A percentile compares a stretch with the other conserved stretches of the same genome.
phyloP scores from a whole-genome alignment of 2,797 vertebrate genomes.

The Loriculus beryllinus region DNA sequence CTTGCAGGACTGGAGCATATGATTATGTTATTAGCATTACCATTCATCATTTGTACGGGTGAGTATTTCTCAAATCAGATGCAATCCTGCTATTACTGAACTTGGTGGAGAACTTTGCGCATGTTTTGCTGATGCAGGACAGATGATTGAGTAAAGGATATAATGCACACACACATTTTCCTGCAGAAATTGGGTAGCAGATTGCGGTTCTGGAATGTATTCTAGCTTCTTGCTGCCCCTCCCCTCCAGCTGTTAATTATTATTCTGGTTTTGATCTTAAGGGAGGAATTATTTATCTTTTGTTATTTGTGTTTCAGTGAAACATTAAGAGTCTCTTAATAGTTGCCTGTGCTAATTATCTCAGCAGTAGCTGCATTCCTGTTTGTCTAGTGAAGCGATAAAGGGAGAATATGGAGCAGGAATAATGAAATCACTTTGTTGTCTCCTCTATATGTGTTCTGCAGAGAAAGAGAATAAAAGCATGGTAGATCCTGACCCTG shows the following conservation, averaged over 20 bases:
- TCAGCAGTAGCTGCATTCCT: background rate
- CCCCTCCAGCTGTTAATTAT: constrained; percentile 42
- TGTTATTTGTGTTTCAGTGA: constrained; percentile 15
- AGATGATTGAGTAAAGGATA: background rate
- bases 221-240: background rate
- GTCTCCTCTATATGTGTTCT: background rate
- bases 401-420: background rate
- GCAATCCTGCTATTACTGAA: background rate
- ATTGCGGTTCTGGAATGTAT: background rate
- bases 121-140: background rate
- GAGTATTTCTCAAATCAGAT: background rate
- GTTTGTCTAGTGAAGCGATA: background rate
- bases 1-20: background rate
- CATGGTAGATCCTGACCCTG: background rate
- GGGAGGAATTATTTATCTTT: constrained; percentile 47
- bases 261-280: constrained; percentile 17
- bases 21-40: background rate
- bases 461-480: background rate
- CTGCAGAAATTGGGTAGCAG: background rate
- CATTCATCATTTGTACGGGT: background rate
- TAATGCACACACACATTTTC: background rate
- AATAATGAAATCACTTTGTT: background rate
- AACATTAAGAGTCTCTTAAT: constrained; percentile 36
- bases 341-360: constrained; percentile 33
- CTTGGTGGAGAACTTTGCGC: background rate